Base-by-base conservation (phyloP, 2,888 invertebrate genomes). In the Tetragonisca angustula region DNA sequence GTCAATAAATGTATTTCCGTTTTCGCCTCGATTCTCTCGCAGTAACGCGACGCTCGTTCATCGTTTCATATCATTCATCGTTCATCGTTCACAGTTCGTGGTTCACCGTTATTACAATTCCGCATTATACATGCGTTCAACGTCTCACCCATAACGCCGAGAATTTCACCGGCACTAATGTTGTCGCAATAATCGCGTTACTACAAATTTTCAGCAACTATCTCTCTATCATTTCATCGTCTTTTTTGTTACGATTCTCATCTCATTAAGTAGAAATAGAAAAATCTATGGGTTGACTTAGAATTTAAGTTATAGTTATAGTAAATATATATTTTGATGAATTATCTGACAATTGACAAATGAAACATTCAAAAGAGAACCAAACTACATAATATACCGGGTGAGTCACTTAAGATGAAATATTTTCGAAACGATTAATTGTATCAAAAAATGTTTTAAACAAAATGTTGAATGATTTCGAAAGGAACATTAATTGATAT, bases 1-100 rank as follows among this genome's bases (percentile, higher is more conserved):
- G 76, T 84, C 76, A 73, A 85, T 76, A 84, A 79, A 79, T 70
- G 83, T 84, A 79, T 84, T 85, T 79, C 79, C 84, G 83, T 72
- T 76, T 76, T 73, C 79, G 59, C 74, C 24, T 69, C 71, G 75
- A 81, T 67, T 67, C 64, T 24, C 61, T 24, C 67, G 65, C 65
- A 56, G 36, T 73, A 69, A 75, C 56, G 69, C 69, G 32, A 68
- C 61, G 68, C 49, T 76, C 76, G 72, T 71, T 75, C 74, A 75
- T 52, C 72, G 72, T 62, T 83, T 43, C 43, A 43, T 43, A 43
- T 43, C 11, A 43, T 43, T 43, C 43, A 43, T 43, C 43, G 43
- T 43, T 43, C 32, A 32, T 32, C 32, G 32, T 32, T 32, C 43
- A 43, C 43, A 43, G 43, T 43, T 43, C 9, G 9, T 43, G 43